Percentiles rank a stretch among this genome's conserved stretches.
Conservation (phyloP, 2,888 invertebrate genomes). For the Xanthia icteritia region DNA sequence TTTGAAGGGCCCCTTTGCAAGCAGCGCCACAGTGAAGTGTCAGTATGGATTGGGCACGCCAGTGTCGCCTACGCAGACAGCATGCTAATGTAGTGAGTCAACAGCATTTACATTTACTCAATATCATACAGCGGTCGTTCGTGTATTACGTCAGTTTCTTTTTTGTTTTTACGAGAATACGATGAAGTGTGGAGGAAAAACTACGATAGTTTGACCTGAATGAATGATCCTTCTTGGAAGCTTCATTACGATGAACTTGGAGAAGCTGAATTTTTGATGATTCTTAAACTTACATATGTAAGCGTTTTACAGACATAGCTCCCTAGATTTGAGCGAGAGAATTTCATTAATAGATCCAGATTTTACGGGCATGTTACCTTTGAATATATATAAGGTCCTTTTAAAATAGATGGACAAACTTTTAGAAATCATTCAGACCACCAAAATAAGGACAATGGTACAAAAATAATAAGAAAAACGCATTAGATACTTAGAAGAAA, state of each 20-base stretch:
- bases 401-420: no score
- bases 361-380: neutral
- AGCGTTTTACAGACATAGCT: neutral
- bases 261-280: neutral
- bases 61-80: constrained; percentile 57
- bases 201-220: constrained; percentile 10
- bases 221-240: constrained; percentile 27
- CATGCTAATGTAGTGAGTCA: constrained; percentile 70
- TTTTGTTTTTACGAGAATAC: constrained; percentile 40
- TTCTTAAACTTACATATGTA: neutral
- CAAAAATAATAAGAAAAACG: no score
- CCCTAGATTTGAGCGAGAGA: neutral
- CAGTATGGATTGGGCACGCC: constrained; percentile 21
- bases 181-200: constrained; percentile 21
- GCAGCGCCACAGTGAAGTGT: constrained; percentile 16
- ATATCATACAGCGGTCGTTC: constrained; percentile 32
- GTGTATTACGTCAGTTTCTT: constrained; percentile 42
- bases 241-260: neutral
- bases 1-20: neutral
- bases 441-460: no score
- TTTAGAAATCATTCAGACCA: no score
- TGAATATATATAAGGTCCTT: neutral
- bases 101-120: constrained; percentile 66
- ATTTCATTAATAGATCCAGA: neutral
- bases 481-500: no score